A percentile compares a stretch with the other conserved stretches of the same genome.
Conservation (phyloP, 2,113 vertebrate genomes). For the Nymphicus hollandicus region DNA sequence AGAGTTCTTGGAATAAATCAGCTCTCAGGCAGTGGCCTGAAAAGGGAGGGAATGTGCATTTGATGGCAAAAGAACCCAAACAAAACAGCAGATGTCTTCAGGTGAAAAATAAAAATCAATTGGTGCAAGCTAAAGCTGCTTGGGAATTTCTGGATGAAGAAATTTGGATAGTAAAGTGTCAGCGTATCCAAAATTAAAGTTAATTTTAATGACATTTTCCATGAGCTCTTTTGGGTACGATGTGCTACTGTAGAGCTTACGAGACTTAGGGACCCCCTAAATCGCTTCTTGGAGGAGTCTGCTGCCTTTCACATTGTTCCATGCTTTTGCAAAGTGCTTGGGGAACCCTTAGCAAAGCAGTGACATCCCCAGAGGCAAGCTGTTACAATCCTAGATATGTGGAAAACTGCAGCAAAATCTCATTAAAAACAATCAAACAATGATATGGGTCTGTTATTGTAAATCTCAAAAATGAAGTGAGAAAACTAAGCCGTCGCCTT, state of each 20-base stretch:
- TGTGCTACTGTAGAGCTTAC: not conserved
- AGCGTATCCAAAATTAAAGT: not conserved
- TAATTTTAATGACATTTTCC: not conserved
- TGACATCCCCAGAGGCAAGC: not conserved
- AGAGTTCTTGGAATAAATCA: not conserved
- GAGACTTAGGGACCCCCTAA: not conserved
- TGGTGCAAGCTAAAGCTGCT: not conserved
- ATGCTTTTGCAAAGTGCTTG: not conserved
- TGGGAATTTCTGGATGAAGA: not conserved
- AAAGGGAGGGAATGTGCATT: not conserved
- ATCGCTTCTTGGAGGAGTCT: not conserved
- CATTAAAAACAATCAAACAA: not conserved
- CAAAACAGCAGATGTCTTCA: not conserved
- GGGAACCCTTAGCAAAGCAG: not conserved
- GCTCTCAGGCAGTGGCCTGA: not conserved
- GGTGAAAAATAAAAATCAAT: not conserved
- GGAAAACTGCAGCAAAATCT: not conserved
- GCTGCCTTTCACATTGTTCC: not conserved
- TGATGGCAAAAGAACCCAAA: not conserved
- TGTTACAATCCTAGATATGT: not conserved
- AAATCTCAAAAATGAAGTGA: not conserved
- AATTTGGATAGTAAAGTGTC: not conserved
- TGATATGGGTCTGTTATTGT: not conserved
- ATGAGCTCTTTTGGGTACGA: not conserved
- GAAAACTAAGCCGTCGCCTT: not conserved